These are phyloP conservation scores for Plebejus anna DNA, from an alignment of 2,888 invertebrate genomes.

Conservation along the genomic window DNA sequence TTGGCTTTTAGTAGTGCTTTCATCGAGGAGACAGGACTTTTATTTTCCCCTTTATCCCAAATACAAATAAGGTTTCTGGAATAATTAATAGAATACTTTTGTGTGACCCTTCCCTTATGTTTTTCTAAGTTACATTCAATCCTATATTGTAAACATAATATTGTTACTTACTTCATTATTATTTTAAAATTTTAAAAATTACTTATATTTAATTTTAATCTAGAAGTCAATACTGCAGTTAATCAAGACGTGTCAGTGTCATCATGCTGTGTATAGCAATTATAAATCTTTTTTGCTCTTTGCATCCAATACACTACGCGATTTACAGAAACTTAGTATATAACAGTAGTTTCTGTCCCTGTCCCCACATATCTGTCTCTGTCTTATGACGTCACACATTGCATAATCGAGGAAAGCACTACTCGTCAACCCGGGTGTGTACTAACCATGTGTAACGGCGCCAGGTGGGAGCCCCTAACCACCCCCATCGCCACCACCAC, in stretches of 20 bases:
- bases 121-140: too few species aligned
- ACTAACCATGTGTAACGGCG: conserved; percentile 72
- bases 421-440: conserved; percentile 58
- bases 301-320: too few species aligned
- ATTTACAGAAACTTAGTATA: too few species aligned
- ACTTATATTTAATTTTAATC: not conserved
- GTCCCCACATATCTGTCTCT: not conserved
- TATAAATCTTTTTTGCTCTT: too few species aligned
- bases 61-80: not conserved
- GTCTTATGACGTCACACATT: not conserved
- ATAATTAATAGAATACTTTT: not conserved
- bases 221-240: not conserved
- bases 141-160: too few species aligned
- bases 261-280: too few species aligned
- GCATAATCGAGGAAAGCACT: conserved; percentile 35
- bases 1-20: conserved; percentile 36
- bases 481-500: conserved; percentile 73
- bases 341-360: not conserved
- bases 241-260: not conserved
- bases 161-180: too few species aligned
- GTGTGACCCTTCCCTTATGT: not conserved
- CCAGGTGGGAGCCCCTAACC: conserved; percentile 53
- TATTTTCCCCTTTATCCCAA: not conserved
- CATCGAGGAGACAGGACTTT: not conserved
- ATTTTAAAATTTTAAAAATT: too few species aligned